Base-by-base conservation (phyloP, 92 coral and sea anemone genomes). In the Desmophyllum pertusum region DNA sequence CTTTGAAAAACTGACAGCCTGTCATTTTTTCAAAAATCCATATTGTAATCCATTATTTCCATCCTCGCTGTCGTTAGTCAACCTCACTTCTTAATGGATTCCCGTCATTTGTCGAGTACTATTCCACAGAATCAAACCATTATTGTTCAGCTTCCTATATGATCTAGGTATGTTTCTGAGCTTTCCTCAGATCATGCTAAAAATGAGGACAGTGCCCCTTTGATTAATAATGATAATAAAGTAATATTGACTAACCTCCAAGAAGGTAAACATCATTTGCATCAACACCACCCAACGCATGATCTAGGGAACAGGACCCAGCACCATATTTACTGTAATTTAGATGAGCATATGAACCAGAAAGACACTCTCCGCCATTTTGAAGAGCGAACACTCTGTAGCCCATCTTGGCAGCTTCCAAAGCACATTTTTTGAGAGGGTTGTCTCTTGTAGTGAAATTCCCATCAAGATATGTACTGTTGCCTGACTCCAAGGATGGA, bases 401-500 rank as follows among this genome's bases (percentile, higher is more conserved):
- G 59, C 75, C 75, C 62, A 64, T 79, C 35, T 79, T 64, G 17
- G 84, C 84, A 27, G 84, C 42, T 38, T 79, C 84, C n/a, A 79
- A 43, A 43, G 84, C 84, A 66, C 84, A 79, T 66, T 79, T 79
- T 38, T 18, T 6, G 0, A 79, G n/a, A 17, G 46, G 61, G n/a
- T 79, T 79, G 1, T 21, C 19, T 18, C 84, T 65, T 10, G 61
- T 45, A 1, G 29, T 21, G 62, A 39, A 43, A 10, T 67, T 11
- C 0, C 75, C 63, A 46, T 79, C 84, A 4, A 79, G 74, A 36
- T 42, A 79, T 6, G 84, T 42, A 10, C 75, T 61, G 45, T 66
- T 79, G 38, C 21, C 75, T 50, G 73, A 42, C 75, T 79, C 84
- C 42, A 79, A 6, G 6, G 84, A 65, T 67, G 75, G 45, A 19